Conservation (phyloP, 2,797 vertebrate genomes). For the Florisuga fusca region DNA sequence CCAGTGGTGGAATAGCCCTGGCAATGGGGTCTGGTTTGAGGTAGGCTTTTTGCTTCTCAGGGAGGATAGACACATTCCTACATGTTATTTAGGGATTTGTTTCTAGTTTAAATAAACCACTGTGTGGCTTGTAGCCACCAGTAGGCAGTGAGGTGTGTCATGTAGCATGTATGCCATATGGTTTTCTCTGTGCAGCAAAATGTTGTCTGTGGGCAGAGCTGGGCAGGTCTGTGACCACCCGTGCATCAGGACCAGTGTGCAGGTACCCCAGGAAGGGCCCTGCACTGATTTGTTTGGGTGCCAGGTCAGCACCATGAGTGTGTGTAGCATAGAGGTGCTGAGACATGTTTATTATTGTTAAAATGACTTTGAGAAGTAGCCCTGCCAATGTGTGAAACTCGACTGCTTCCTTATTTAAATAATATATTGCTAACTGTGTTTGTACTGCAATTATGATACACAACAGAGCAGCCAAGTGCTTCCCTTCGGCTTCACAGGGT, state of each 20-base stretch:
- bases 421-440: not conserved
- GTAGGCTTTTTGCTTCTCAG: not conserved
- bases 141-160: not conserved
- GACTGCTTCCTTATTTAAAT: not conserved
- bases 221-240: not conserved
- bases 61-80: not conserved
- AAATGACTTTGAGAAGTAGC: constrained; percentile 13
- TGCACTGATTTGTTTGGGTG: not conserved
- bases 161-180: not conserved
- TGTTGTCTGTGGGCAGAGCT: not conserved
- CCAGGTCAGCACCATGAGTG: not conserved
- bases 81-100: not conserved
- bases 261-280: not conserved
- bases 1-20: not conserved
- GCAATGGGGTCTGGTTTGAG: not conserved
- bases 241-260: not conserved
- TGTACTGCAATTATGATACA: not conserved
- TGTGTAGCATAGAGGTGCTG: accelerated
- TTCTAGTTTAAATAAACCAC: not conserved
- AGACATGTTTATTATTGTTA: not conserved
- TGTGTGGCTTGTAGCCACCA: not conserved
- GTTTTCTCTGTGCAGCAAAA: not conserved
- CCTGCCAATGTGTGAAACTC: not conserved
- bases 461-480: not conserved
- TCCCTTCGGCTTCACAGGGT: not conserved